Base-by-base conservation (phyloP, 2,888 invertebrate genomes). In the Rapana venosa region DNA sequence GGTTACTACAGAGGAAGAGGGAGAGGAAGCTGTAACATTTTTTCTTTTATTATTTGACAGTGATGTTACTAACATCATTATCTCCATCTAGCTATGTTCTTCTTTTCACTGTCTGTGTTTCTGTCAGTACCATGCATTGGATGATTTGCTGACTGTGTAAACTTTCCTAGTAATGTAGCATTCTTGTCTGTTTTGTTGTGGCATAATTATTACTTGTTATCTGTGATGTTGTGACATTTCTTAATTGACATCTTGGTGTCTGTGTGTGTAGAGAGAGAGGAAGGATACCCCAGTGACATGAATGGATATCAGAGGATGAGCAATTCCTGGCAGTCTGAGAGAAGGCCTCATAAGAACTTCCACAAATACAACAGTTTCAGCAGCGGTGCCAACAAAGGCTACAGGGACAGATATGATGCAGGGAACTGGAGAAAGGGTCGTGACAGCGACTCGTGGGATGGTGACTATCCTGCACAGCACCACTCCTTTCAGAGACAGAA, bases 401-500 rank as follows among this genome's bases (percentile, higher is more conserved):
- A 66, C 66, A 66, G 66, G 17, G 66, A 26, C 66, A 66, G 26
- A 13, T 26, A 66, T 15, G 32, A 79, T 15, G 32, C 22, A 47
- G 13, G 81, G 47, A 83, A 47, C 13, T 8, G 81, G 47, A 86
- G 84, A 92, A 26, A 91, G 90, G 17, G 89, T 93, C 22, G 93
- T 91, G 2, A 90, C 92, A 70, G 93, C 93, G 77, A 93, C 91
- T 26, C 35, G 61, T 17, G 74, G 93, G 66, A 88, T 90, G 47
- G 89, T 91, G 15, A 94, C 92, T 85, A 92, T 89, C 26, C 74
- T 90, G n/a, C 47, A 47, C 47, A 47, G 8, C 15, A 93, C 91
- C 92, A 92, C 92, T 87, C 91, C 91, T 0, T 87, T 90, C 83
- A 91, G 91, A 1, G 88, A 92, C 77, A 74, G 13, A 88, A 47